phyloP scores from a whole-genome alignment of 2,113 vertebrate genomes.

The Neolamprologus longior region DNA sequence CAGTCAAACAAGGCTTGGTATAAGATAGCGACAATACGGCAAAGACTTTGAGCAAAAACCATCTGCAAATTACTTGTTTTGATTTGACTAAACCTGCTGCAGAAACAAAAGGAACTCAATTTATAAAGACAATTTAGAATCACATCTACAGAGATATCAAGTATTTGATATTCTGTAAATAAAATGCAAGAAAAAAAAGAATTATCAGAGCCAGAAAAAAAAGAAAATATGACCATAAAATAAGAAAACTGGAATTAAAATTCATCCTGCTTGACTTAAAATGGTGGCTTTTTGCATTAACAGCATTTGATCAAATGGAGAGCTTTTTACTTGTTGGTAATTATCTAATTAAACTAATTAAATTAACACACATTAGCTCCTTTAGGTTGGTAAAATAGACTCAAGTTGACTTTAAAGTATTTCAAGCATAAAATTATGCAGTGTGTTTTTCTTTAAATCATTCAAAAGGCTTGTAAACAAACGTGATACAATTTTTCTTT shows the following conservation, averaged over 20 bases:
- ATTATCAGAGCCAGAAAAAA: background rate
- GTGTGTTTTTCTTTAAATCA: background rate
- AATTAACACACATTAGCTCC: background rate
- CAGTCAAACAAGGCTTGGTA: background rate
- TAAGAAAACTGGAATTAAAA: background rate
- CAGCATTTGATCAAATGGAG: background rate
- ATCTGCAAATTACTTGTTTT: background rate
- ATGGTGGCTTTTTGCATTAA: background rate
- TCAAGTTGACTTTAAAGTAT: background rate
- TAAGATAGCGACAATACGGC: background rate
- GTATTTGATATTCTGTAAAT: background rate
- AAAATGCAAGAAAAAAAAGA: background rate
- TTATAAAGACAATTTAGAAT: background rate
- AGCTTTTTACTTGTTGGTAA: background rate
- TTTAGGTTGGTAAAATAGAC: background rate
- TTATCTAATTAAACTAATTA: background rate
- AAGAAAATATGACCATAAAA: background rate
- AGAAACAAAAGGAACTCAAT: background rate
- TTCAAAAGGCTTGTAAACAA: background rate
- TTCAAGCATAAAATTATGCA: background rate
- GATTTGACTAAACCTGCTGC: background rate
- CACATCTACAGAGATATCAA: background rate
- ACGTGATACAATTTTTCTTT: background rate
- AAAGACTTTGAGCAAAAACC: background rate
- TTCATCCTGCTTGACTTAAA: background rate